phyloP scores from a whole-genome alignment of 2,888 invertebrate species.

The Digitonthophagus gazella region DNA sequence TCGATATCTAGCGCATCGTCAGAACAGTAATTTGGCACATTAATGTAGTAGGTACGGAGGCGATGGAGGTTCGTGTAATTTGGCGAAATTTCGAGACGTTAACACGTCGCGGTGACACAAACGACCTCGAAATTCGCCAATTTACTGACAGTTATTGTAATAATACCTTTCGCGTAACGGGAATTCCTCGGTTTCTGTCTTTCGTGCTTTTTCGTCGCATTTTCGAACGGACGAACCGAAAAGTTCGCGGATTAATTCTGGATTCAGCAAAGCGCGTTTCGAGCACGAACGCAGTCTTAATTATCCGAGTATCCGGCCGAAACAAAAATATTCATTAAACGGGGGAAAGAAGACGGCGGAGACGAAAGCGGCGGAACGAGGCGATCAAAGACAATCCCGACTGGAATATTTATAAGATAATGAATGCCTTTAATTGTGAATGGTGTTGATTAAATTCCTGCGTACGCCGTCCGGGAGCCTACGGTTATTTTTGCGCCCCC shows the following conservation, averaged over 20 bases:
- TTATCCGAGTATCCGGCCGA: background rate
- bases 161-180: background rate
- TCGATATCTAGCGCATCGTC: background rate
- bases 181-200: background rate
- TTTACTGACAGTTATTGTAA: background rate
- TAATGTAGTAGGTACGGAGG: background rate
- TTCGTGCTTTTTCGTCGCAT: too few species aligned
- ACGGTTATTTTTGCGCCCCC: slow-evolving; percentile 12
- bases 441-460: slow-evolving; percentile 20
- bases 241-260: background rate
- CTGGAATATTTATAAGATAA: slow-evolving; percentile 18
- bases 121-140: background rate
- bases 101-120: background rate
- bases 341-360: background rate
- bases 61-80: background rate
- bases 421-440: slow-evolving; percentile 18
- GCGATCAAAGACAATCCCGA: slow-evolving; percentile 10
- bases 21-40: background rate
- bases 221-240: background rate
- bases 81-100: background rate
- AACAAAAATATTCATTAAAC: background rate
- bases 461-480: background rate
- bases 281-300: background rate
- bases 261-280: background rate
- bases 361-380: background rate